phyloP scores from a whole-genome alignment of 2,797 vertebrate species.

The Graptemys geographica region DNA sequence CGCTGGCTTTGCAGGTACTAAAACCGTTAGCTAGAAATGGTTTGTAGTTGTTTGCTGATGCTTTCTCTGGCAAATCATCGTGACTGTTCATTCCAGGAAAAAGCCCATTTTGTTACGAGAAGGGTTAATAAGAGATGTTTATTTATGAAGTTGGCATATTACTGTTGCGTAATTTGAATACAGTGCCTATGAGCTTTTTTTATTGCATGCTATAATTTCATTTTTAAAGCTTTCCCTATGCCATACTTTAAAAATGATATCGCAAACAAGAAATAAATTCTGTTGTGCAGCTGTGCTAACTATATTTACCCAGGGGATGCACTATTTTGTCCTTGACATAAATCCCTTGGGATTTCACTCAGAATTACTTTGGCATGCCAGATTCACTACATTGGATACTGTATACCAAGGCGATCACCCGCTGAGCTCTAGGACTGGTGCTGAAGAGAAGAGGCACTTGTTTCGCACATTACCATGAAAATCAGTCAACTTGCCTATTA shows the following conservation, averaged over 20 bases:
- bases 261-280: constrained; percentile 85
- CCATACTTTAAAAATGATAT: constrained; percentile 85
- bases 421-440: neutral
- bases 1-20: rapidly evolving
- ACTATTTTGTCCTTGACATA: constrained; percentile 83
- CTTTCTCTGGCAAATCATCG: constrained; percentile 22
- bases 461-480: constrained; percentile 64
- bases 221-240: constrained; percentile 83
- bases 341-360: constrained; percentile 69
- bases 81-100: neutral
- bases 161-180: constrained; percentile 84
- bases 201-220: constrained; percentile 85
- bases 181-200: constrained; percentile 82
- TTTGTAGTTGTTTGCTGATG: neutral
- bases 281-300: constrained; percentile 81
- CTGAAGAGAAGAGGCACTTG: constrained; percentile 44
- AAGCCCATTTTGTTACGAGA: constrained; percentile 60
- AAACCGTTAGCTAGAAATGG: neutral
- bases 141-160: constrained; percentile 85
- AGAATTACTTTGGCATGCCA: constrained; percentile 69
- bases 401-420: neutral
- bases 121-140: constrained; percentile 83
- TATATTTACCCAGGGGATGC: constrained; percentile 79
- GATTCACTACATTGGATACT: constrained; percentile 42
- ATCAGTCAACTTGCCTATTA: constrained; percentile 53